phyloP scores from a whole-genome alignment of 2,113 vertebrate genomes.

The Zingel zingel region DNA sequence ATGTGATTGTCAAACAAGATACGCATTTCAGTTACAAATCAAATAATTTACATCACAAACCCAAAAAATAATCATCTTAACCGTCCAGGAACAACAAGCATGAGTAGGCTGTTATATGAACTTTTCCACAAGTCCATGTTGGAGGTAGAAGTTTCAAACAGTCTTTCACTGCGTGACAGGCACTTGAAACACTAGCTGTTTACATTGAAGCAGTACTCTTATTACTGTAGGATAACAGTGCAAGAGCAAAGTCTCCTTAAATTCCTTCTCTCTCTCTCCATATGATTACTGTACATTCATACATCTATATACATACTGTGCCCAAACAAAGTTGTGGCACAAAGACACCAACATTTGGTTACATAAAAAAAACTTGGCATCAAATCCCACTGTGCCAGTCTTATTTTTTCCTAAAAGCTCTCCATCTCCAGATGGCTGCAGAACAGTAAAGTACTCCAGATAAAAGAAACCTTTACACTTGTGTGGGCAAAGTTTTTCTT shows the following conservation, averaged over 20 bases:
- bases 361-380: conserved; percentile 27
- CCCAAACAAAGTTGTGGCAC: not conserved
- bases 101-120: not conserved
- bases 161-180: conserved; percentile 50
- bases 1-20: conserved; percentile 18
- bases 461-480: not conserved
- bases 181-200: conserved; percentile 58
- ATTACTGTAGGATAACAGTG: not conserved
- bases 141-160: conserved; percentile 69
- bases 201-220: not conserved
- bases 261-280: not conserved
- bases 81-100: not conserved
- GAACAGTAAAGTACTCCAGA: not conserved
- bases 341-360: conserved; percentile 26
- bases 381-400: not conserved
- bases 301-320: conserved; percentile 26
- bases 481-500: not conserved
- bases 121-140: conserved; percentile 12
- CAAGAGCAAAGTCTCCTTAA: conserved; percentile 9
- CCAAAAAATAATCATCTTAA: conserved; percentile 23
- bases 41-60: conserved; percentile 24
- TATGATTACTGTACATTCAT: conserved; percentile 25
- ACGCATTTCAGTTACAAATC: not conserved
- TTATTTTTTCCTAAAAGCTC: not conserved
- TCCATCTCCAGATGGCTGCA: not conserved